Percentiles rank a stretch among this genome's conserved stretches.
These are phyloP conservation scores for Ichneumoninae sp. DNA, from an alignment of 2,888 invertebrate genomes.

Conservation along the genomic window DNA sequence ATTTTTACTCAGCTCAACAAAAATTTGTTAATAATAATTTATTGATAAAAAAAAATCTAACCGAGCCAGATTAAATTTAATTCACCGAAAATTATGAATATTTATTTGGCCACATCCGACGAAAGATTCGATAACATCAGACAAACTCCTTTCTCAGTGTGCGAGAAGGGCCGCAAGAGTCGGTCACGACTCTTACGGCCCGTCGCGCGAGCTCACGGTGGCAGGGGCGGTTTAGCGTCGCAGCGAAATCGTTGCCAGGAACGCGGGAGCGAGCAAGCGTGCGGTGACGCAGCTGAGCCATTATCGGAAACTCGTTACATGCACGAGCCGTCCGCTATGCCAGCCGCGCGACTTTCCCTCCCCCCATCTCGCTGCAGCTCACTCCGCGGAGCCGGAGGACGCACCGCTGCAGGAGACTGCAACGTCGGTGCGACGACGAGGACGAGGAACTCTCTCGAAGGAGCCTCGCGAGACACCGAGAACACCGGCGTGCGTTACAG, in stretches of 20 bases:
- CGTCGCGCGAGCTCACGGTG: constrained; percentile 38
- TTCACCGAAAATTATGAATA: too few species aligned
- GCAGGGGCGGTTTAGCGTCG: constrained; percentile 56
- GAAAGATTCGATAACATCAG: too few species aligned
- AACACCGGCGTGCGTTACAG: constrained; percentile 32
- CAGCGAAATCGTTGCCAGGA: constrained; percentile 63
- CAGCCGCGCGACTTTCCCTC: constrained; percentile 69
- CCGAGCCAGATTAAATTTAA: too few species aligned
- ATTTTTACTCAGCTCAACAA: too few species aligned
- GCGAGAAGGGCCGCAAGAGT: constrained; percentile 22
- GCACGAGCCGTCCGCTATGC: constrained; percentile 79
- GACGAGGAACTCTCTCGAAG: constrained; percentile 21
- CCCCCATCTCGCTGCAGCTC: constrained; percentile 43
- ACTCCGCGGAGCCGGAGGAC: not conserved
- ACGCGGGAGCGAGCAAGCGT: constrained; percentile 61
- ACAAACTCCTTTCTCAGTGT: too few species aligned
- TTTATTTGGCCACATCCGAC: too few species aligned
- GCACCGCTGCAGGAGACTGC: constrained; percentile 33
- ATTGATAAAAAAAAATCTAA: too few species aligned
- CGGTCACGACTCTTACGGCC: constrained; percentile 66
- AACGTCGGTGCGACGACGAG: constrained; percentile 22
- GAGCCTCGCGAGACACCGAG: constrained; percentile 40
- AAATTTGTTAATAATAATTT: too few species aligned
- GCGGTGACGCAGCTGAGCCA: constrained; percentile 81
- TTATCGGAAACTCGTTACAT: constrained; percentile 84